Percentiles rank a stretch among this genome's conserved stretches.
Conservation (phyloP, 1,140 invertebrate genomes). For the Drosophila rufa region DNA sequence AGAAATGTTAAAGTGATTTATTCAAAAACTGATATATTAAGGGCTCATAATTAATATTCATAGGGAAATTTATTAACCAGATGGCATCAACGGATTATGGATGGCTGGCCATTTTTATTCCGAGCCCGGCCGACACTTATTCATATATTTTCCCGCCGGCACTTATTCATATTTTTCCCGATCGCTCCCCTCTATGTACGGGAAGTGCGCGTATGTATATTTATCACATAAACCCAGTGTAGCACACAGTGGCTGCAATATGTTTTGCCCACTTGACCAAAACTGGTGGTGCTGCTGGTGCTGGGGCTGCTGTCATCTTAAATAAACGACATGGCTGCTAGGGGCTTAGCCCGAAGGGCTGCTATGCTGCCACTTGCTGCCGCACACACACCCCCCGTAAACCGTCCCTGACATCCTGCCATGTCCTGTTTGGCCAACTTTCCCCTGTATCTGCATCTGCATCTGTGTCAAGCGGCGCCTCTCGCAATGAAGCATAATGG, state of each 20-base stretch:
- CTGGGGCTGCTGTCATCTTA: conserved; percentile 75
- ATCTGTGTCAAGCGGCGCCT: conserved; percentile 68
- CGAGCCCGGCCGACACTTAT: not conserved
- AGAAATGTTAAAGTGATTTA: not conserved
- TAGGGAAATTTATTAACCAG: conserved; percentile 9
- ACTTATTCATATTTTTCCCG: conserved; percentile 20
- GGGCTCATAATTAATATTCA: conserved; percentile 5
- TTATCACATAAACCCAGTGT: conserved; percentile 42
- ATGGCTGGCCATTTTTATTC: conserved; percentile 20
- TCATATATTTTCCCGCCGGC: conserved; percentile 15
- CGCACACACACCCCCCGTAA: not conserved
- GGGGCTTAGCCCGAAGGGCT: conserved; percentile 57
- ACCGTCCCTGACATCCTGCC: not conserved
- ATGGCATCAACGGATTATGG: conserved; percentile 5
- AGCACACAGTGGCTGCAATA: conserved; percentile 67
- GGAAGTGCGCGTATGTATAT: conserved; percentile 15
- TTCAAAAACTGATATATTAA: not conserved
- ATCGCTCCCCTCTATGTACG: not conserved
- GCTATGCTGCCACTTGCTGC: conserved; percentile 34
- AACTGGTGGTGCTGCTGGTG: conserved; percentile 31
- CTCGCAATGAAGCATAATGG: conserved; percentile 78
- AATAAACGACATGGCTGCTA: conserved; percentile 77
- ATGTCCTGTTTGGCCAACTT: conserved; percentile 1
- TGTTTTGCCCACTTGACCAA: conserved; percentile 73
- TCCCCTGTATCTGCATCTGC: conserved; percentile 4